Conservation (phyloP, 2,797 vertebrate genomes). For the Tapirus indicus region DNA sequence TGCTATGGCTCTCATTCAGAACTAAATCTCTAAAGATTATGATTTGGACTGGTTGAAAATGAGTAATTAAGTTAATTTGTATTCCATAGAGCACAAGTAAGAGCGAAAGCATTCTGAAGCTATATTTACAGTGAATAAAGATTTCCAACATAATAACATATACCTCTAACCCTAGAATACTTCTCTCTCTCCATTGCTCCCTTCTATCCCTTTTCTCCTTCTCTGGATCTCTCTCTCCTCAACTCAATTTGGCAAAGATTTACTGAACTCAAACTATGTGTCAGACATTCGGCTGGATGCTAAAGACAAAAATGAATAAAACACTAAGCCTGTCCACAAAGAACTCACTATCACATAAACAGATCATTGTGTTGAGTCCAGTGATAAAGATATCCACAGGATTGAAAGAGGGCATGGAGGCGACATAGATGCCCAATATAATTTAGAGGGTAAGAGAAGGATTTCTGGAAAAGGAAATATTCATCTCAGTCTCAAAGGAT, state of each 20-base stretch:
- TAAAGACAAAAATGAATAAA: conserved; percentile 25
- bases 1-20: conserved; percentile 29
- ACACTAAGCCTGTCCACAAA: neutral
- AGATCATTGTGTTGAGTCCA: neutral
- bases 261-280: neutral
- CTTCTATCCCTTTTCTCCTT: neutral
- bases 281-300: neutral
- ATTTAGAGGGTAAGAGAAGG: neutral
- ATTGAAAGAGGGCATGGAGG: neutral
- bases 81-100: neutral
- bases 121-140: neutral
- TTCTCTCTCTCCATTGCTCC: neutral
- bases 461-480: conserved; percentile 48
- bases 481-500: conserved; percentile 18
- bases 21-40: conserved; percentile 48
- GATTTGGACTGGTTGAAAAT: conserved; percentile 23
- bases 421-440: neutral
- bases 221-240: conserved; percentile 6
- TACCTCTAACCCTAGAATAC: neutral
- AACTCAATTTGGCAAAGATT: conserved; percentile 27
- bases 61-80: conserved; percentile 29
- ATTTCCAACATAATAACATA: neutral
- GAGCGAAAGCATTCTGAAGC: neutral
- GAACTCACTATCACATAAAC: neutral
- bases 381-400: neutral